These are phyloP conservation scores for Clinocottus analis DNA, from an alignment of 2,113 vertebrate species.

Conservation along the genomic window DNA sequence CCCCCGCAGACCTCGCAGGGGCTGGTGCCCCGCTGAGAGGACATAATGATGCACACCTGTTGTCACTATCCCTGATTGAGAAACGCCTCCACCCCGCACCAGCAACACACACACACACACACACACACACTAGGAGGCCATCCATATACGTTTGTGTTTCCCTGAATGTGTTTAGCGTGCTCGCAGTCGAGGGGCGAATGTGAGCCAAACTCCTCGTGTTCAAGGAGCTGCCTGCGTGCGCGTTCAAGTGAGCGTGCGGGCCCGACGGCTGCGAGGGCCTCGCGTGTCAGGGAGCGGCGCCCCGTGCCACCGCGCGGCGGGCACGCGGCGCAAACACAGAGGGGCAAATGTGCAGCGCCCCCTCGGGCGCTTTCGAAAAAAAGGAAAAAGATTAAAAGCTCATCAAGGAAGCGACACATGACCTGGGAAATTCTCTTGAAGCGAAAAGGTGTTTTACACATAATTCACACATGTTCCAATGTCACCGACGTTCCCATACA, in stretches of 20 bases:
- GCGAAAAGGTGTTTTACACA: background rate
- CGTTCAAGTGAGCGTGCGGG: conserved; percentile 34
- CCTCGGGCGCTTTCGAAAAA: conserved; percentile 22
- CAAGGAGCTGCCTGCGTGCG: conserved; percentile 46
- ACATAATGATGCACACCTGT: background rate
- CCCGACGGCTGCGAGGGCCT: no score
- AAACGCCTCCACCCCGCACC: background rate
- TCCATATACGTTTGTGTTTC: conserved; percentile 3
- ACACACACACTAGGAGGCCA: no score
- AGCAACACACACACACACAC: background rate
- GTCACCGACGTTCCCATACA: background rate
- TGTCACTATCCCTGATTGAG: background rate
- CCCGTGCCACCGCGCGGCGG: conserved; percentile 30
- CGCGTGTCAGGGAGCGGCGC: conserved; percentile 11
- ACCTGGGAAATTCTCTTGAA: conserved; percentile 6
- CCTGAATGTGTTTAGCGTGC: conserved; percentile 5
- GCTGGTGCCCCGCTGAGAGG: no score
- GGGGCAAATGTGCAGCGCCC: conserved; percentile 39
- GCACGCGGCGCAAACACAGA: conserved; percentile 23
- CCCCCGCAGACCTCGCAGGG: no score
- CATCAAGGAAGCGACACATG: conserved; percentile 34
- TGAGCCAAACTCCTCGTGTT: conserved; percentile 36
- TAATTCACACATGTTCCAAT: background rate
- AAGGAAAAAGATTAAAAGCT: conserved; percentile 14
- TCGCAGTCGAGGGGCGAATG: conserved; percentile 11